Conservation (phyloP, 2,888 invertebrate species). For the Lutraria lutraria region DNA sequence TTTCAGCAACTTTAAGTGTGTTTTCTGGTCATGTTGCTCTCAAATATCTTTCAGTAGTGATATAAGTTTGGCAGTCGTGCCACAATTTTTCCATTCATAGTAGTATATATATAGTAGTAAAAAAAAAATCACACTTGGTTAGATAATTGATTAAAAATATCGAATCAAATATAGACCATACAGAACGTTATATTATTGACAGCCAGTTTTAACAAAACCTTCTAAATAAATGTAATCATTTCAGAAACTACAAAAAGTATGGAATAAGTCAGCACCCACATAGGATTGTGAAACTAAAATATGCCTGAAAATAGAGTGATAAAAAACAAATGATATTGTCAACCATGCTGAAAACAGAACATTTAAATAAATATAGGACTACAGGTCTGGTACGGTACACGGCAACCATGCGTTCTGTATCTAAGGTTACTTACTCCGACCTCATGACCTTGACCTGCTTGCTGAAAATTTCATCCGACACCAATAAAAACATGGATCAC, state of each 20-base stretch:
- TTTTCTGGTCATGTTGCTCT: too few relatives aligned
- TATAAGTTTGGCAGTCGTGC: too few relatives aligned
- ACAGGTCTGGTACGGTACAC: slow-evolving; percentile 34
- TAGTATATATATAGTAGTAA: too few relatives aligned
- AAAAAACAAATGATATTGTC: not conserved
- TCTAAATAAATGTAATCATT: not conserved
- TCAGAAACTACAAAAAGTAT: not conserved
- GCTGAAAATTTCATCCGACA: slow-evolving; percentile 49
- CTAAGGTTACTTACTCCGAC: slow-evolving; percentile 37
- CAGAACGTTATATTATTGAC: not conserved
- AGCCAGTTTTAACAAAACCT: not conserved
- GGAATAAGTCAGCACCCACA: not conserved
- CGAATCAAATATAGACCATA: too few relatives aligned
- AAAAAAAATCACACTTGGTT: too few relatives aligned
- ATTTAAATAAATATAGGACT: slow-evolving; percentile 11
- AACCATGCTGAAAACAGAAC: slow-evolving; percentile 39
- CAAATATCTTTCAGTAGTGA: too few relatives aligned
- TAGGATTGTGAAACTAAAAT: not conserved
- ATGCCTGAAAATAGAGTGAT: not conserved
- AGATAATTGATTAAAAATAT: too few relatives aligned
- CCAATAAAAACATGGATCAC: slow-evolving; percentile 16
- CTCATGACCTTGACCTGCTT: slow-evolving; percentile 40
- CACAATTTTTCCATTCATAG: too few relatives aligned
- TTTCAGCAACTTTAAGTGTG: too few relatives aligned
- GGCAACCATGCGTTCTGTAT: slow-evolving; percentile 34